These are phyloP conservation scores for Beris chalybata DNA, from an alignment of 2,888 invertebrate species.

Conservation along the genomic window DNA sequence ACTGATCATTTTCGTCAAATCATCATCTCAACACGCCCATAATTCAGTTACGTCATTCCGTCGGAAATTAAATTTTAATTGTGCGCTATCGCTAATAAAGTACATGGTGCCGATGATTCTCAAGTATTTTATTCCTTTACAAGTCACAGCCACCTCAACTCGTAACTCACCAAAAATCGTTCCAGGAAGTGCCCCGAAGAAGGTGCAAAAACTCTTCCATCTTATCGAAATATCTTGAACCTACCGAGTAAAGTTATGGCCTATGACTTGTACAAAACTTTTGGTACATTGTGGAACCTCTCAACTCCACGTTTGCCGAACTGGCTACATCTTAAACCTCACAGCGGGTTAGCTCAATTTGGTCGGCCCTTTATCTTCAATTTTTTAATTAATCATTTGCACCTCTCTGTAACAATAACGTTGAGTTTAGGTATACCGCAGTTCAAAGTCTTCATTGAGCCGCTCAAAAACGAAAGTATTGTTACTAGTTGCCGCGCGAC, in stretches of 20 bases:
- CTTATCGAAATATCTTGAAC: slow-evolving; percentile 19
- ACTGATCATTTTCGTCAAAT: slow-evolving; percentile 13
- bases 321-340: slow-evolving; percentile 1
- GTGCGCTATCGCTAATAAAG: slow-evolving; percentile 26
- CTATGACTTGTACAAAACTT: slow-evolving; percentile 25
- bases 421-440: too few species aligned
- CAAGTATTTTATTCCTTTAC: slow-evolving; percentile 2
- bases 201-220: slow-evolving; percentile 24
- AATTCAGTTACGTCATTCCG: slow-evolving; percentile 19
- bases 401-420: neutral
- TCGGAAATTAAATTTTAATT: slow-evolving; percentile 29
- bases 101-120: slow-evolving; percentile 9
- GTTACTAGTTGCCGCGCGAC: too few species aligned
- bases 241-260: neutral
- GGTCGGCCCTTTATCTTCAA: slow-evolving; percentile 23
- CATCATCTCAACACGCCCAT: slow-evolving; percentile 19
- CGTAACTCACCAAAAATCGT: slow-evolving; percentile 21
- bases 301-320: neutral
- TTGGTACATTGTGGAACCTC: slow-evolving; percentile 11
- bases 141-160: slow-evolving; percentile 1
- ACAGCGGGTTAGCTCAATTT: slow-evolving; percentile 18
- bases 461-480: too few species aligned
- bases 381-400: slow-evolving; percentile 28
- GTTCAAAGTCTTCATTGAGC: too few species aligned
- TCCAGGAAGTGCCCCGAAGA: slow-evolving; percentile 23